Percentiles rank a stretch among this genome's conserved stretches.
phyloP scores from a whole-genome alignment of 64 coral and sea anemone species.

The Montipora cactus region DNA sequence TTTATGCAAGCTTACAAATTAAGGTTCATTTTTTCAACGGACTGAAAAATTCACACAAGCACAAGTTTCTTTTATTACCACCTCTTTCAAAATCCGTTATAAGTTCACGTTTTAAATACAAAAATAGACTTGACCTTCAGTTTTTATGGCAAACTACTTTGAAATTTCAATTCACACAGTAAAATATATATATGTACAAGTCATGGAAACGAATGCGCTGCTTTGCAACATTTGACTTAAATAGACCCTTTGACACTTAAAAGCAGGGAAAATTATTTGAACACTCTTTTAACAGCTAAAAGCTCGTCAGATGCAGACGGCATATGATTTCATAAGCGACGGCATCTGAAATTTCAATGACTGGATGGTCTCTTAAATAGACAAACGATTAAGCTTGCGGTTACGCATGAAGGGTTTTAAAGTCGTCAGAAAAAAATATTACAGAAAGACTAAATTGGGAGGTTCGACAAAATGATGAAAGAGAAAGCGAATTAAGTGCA shows the following conservation, averaged over 20 bases:
- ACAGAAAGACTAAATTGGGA: neutral
- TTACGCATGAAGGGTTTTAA: neutral
- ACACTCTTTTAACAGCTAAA: neutral
- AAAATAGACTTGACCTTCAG: neutral
- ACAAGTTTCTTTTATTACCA: neutral
- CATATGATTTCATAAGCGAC: no score
- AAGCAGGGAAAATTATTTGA: neutral
- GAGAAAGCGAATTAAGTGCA: neutral
- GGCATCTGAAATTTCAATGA: no score
- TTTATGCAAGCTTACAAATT: no score
- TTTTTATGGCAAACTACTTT: constrained; percentile 1
- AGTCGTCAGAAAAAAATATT: neutral
- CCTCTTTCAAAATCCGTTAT: neutral
- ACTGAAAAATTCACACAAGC: neutral
- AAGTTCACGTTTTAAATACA: constrained; percentile 24
- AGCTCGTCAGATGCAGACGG: neutral
- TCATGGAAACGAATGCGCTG: neutral
- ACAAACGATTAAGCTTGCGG: neutral
- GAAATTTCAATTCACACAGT: constrained; percentile 11
- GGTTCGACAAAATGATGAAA: neutral
- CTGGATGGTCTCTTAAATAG: neutral
- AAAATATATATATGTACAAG: constrained; percentile 11
- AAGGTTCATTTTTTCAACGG: no score
- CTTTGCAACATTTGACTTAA: constrained; percentile 22
- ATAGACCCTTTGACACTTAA: neutral